Base-by-base conservation (phyloP, 2,797 vertebrate species). In the Mionectes olivaceus region DNA sequence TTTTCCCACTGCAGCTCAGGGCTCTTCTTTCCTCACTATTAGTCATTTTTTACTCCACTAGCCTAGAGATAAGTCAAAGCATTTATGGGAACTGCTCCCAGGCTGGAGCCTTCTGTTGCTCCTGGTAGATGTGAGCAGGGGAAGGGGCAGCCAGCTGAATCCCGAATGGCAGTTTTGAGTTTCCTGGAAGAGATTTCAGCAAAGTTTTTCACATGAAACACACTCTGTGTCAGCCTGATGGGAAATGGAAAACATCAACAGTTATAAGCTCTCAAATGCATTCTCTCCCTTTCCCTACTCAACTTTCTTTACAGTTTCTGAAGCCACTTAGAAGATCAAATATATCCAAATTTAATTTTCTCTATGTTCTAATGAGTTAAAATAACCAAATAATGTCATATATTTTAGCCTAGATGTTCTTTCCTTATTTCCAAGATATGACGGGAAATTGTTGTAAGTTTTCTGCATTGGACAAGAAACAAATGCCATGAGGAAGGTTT, bases 191-290 rank as follows among this genome's bases (percentile, higher is more conserved):
- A 76, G 69, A 41, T 85, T 77, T 47, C 46, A 77, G 28, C 39
- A 10, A 80, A 39, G 33, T 17, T 92, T 75, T 93, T 60, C 94
- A 55, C 75, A 13, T 93, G 41, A 84, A 65, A 56, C 82, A 75
- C 1, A 0, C 33, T 93, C 57, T 87, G 37, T 95, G 63, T 94
- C 95, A 87, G 63, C 82, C 91, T 86, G 83, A 56, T 91, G 80
- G 92, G 94, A 96, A 95, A 46, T 81, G 49, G 88, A 90, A 96
- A 95, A 52, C 86, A 41, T 53, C 79, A 93, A 25, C 94, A 83
- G 61, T 87, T 80, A 28, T 4, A 49, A 83, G 18, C 49, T 59
- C 64, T 44, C 9, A 73, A 46, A 67, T 76, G 32, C 52, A 63
- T 77, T 47, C n/a, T 88, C 52, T 64, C 13, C 39, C 61, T 82